phyloP scores from a whole-genome alignment of 1,140 invertebrate genomes.

The Planococcus citri region DNA sequence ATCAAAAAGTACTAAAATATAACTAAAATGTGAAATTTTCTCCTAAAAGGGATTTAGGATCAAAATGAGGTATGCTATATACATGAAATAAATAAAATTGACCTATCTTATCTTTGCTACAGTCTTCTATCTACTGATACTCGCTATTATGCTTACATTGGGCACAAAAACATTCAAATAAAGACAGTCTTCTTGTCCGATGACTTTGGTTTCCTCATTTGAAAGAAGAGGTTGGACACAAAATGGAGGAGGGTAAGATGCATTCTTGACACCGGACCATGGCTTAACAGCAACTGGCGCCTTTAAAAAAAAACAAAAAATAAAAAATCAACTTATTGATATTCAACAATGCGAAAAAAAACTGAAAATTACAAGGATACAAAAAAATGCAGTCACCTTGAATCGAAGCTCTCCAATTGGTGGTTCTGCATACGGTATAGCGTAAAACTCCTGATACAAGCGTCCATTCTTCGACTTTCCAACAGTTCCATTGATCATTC shows the following conservation, averaged over 20 bases:
- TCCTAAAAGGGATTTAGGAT: too few relatives aligned
- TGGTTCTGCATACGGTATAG: neutral
- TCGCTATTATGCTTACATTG: too few relatives aligned
- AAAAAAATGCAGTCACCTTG: neutral
- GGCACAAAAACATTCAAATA: constrained; percentile 35
- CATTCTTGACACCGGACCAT: neutral
- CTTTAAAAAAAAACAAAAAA: neutral
- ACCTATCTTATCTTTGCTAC: too few relatives aligned
- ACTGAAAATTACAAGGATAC: neutral
- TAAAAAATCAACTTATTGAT: neutral
- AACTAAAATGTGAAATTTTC: too few relatives aligned
- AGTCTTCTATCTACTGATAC: too few relatives aligned
- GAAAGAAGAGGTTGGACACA: neutral
- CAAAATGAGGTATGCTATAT: too few relatives aligned
- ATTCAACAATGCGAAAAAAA: neutral
- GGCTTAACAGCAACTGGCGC: neutral
- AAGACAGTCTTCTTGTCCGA: constrained; percentile 35
- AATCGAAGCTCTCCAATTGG: neutral
- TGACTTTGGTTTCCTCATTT: neutral
- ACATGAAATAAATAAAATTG: too few relatives aligned
- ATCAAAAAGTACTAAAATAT: too few relatives aligned
- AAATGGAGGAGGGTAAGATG: neutral
- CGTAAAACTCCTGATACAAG: neutral
- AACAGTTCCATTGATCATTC: neutral
- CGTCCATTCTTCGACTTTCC: neutral